phyloP scores from a whole-genome alignment of 2,888 invertebrate species.

The Drosophila pegasa region DNA sequence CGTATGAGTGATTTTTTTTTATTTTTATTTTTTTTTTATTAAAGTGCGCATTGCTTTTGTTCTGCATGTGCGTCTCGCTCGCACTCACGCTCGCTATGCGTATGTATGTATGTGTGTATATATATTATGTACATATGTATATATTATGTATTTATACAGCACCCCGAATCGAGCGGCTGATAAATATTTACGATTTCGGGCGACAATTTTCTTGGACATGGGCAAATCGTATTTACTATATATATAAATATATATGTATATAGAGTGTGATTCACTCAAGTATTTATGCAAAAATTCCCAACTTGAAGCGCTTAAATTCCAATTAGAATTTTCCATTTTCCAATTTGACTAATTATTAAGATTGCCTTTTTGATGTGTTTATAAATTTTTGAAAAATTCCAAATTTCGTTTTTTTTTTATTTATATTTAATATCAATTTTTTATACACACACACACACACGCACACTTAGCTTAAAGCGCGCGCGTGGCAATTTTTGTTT shows the following conservation, averaged over 20 bases:
- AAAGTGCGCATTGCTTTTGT: slow-evolving; percentile 55
- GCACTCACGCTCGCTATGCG: not conserved
- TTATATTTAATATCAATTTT: slow-evolving; percentile 7
- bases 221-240: not conserved
- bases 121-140: slow-evolving; percentile 4
- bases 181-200: slow-evolving; percentile 51
- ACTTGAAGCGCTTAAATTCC: not conserved
- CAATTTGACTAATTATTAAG: slow-evolving; percentile 4
- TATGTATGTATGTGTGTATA: not conserved
- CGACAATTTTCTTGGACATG: slow-evolving; percentile 10
- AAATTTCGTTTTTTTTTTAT: not conserved
- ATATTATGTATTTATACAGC: slow-evolving; percentile 5
- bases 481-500: slow-evolving; percentile 41
- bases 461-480: not conserved
- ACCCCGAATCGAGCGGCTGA: slow-evolving; percentile 27
- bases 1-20: slow-evolving; percentile 59
- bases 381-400: not conserved
- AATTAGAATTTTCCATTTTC: not conserved
- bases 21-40: slow-evolving; percentile 26
- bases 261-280: not conserved
- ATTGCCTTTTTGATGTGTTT: not conserved
- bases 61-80: slow-evolving; percentile 1
- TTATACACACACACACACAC: not conserved
- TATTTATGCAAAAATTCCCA: too few species aligned
- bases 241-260: not conserved